These are phyloP conservation scores for Oreocharis arfaki DNA, from an alignment of 2,113 vertebrate genomes.

Conservation along the genomic window DNA sequence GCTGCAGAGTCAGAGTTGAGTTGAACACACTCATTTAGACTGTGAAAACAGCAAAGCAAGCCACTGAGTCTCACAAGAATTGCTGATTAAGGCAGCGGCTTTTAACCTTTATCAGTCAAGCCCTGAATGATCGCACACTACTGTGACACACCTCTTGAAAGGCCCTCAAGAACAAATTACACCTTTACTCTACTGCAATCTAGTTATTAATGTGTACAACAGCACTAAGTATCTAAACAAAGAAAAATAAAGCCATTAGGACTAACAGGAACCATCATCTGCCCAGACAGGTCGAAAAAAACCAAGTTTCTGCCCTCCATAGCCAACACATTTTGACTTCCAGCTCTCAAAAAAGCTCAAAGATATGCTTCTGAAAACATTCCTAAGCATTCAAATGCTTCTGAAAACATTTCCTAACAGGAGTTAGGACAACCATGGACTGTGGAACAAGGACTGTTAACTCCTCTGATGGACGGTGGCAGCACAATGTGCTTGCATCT, in stretches of 20 bases:
- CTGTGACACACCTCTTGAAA: not conserved
- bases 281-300: not conserved
- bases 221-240: not conserved
- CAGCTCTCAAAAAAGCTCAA: not conserved
- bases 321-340: not conserved
- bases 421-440: not conserved
- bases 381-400: not conserved
- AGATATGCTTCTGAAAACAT: not conserved
- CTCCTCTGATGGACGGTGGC: not conserved
- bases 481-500: not conserved
- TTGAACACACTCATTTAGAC: not conserved
- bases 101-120: not conserved
- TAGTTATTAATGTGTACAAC: not conserved
- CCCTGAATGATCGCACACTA: not conserved
- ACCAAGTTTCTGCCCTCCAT: not conserved
- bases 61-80: not conserved
- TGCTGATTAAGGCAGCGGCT: not conserved
- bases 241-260: not conserved
- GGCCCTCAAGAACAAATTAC: not conserved
- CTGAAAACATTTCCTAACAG: not conserved
- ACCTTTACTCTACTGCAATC: not conserved
- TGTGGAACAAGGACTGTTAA: not conserved
- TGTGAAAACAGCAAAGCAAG: not conserved
- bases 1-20: not conserved
- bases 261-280: not conserved